Conservation (phyloP, 1,140 invertebrate genomes). For the Drosophila lacertosa region DNA sequence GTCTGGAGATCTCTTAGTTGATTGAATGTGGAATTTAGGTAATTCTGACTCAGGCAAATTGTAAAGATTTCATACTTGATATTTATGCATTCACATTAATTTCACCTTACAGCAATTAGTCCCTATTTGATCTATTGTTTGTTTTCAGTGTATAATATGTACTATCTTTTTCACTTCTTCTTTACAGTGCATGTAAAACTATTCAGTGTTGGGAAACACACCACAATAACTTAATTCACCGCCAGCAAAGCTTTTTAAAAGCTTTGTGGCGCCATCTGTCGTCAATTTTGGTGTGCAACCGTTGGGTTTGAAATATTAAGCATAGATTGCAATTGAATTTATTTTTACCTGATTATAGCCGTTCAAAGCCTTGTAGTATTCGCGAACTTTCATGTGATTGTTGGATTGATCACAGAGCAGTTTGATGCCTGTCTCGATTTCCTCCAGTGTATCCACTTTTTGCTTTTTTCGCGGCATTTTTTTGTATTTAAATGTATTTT, state of each 20-base stretch:
- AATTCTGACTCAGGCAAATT: no score
- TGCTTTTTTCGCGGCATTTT: slow-evolving; percentile 82
- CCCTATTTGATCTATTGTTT: no score
- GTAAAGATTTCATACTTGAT: no score
- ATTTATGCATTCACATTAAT: no score
- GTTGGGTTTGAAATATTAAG: slow-evolving; percentile 9
- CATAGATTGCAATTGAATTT: not conserved
- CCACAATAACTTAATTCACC: no score
- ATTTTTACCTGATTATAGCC: slow-evolving; percentile 87
- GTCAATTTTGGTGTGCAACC: not conserved
- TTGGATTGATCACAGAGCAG: slow-evolving; percentile 88
- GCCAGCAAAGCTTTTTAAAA: not conserved
- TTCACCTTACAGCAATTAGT: no score
- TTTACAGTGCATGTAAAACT: not conserved
- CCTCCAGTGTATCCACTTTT: slow-evolving; percentile 84
- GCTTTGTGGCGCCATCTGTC: slow-evolving; percentile 22
- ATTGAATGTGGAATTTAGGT: no score
- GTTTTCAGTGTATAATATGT: no score
- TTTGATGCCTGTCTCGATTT: slow-evolving; percentile 86
- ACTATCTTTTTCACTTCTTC: no score
- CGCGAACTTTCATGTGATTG: slow-evolving; percentile 88
- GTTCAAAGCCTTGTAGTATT: slow-evolving; percentile 87
- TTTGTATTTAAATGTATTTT: not conserved
- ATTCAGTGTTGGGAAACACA: no score
- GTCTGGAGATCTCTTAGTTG: no score